Percentiles rank a stretch among this genome's conserved stretches.
Evolutionary conservation across 2,888 invertebrate genomes (phyloP).

Genomic region (Monochamus alternatus): DNA sequence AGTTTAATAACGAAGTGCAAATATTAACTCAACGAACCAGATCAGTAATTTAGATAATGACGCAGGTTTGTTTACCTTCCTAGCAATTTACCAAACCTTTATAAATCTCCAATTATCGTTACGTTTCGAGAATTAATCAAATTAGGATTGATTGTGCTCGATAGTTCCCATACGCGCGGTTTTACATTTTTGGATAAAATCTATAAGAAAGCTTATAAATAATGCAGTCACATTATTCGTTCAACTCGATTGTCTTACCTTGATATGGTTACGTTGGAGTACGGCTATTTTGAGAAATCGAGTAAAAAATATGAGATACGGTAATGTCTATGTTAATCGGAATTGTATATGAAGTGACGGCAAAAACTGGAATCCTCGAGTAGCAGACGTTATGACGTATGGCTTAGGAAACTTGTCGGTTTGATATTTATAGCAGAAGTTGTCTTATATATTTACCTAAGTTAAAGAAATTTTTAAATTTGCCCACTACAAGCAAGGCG

Average conservation of each 20-base stretch:
- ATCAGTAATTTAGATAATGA: conserved; percentile 20
- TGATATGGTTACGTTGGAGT: conserved; percentile 52
- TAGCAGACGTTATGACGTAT: conserved; percentile 30
- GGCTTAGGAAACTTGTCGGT: background rate
- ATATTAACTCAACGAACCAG: background rate
- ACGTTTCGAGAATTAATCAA: background rate
- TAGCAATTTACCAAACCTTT: background rate
- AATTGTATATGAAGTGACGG: conserved; percentile 49
- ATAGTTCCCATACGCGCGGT: conserved; percentile 28
- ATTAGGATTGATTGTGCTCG: background rate
- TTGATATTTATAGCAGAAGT: conserved; percentile 14
- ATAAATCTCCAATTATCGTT: conserved; percentile 1
- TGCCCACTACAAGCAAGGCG: no score
- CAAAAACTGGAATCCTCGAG: conserved; percentile 46
- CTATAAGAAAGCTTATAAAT: conserved; percentile 49
- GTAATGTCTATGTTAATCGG: conserved; percentile 56
- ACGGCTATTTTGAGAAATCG: conserved; percentile 39
- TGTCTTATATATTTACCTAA: no score
- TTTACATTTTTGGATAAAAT: conserved; percentile 43
- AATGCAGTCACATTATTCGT: conserved; percentile 49
- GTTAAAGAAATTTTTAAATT: no score
- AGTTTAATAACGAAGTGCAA: background rate
- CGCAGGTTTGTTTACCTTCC: background rate
- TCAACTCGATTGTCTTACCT: conserved; percentile 54
- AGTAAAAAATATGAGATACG: conserved; percentile 52